Conservation (phyloP, 2,888 invertebrate genomes). For the Noctua janthe region DNA sequence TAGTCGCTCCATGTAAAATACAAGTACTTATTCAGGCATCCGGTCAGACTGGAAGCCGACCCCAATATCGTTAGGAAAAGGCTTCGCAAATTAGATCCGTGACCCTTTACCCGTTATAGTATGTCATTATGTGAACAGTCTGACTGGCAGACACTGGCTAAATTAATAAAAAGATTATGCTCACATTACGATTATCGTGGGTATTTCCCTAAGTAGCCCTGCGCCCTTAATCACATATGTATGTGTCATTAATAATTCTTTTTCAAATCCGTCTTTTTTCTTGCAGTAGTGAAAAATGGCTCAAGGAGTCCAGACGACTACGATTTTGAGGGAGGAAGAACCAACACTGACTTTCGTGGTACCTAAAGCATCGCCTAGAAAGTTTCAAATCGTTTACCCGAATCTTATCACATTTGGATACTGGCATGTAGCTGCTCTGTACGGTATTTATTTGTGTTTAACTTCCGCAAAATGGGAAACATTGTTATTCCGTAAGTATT, state of each 20-base stretch:
- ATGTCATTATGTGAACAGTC: background rate
- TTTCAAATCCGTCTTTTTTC: background rate
- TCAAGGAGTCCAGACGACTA: conserved; percentile 8
- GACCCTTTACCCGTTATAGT: background rate
- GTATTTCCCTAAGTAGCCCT: background rate
- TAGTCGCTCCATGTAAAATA: background rate
- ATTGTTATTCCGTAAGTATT: conserved; percentile 70
- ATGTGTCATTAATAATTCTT: background rate
- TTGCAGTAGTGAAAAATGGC: conserved; percentile 45
- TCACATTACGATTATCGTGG: background rate
- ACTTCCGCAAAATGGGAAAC: conserved; percentile 74
- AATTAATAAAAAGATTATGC: background rate
- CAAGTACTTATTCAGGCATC: background rate
- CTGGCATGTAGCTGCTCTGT: conserved; percentile 72
- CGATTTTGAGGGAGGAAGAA: conserved; percentile 32
- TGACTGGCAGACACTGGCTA: background rate
- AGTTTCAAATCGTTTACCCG: conserved; percentile 69
- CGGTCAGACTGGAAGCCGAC: background rate
- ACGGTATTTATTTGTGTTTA: conserved; percentile 74
- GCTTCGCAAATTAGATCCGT: background rate
- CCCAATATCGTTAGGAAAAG: background rate
- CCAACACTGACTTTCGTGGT: conserved; percentile 38
- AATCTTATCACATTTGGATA: conserved; percentile 72
- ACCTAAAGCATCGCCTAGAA: conserved; percentile 63
- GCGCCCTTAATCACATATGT: background rate